Conservation (phyloP, 2,797 vertebrate genomes). For the Melanotaenia pygmaea region DNA sequence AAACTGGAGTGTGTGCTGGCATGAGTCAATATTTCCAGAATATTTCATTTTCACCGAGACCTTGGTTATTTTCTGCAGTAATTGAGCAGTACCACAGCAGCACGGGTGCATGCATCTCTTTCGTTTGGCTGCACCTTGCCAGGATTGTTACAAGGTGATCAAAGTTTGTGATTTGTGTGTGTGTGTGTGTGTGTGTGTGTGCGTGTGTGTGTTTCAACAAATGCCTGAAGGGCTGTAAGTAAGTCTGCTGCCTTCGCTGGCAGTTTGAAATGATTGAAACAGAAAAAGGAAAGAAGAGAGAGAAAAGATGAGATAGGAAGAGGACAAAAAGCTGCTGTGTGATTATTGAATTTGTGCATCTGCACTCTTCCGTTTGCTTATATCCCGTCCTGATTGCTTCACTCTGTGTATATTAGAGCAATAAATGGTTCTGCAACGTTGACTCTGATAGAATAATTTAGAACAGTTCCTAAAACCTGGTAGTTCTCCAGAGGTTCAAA, state of each 20-base stretch:
- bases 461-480: too few species aligned
- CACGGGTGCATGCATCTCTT: neutral
- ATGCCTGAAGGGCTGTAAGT: constrained; percentile 56
- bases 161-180: constrained; percentile 39
- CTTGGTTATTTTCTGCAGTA: constrained; percentile 46
- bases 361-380: constrained; percentile 14
- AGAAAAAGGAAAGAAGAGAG: neutral
- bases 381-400: constrained; percentile 36
- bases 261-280: constrained; percentile 66
- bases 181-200: constrained; percentile 18
- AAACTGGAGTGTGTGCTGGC: neutral
- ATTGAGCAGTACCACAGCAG: constrained; percentile 35
- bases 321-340: constrained; percentile 6
- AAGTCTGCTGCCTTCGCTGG: constrained; percentile 78
- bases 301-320: neutral
- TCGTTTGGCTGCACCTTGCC: constrained; percentile 47
- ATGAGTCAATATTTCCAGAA: constrained; percentile 35
- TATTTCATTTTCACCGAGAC: constrained; percentile 47
- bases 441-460: constrained; percentile 35
- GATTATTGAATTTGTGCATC: constrained; percentile 39
- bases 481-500: too few species aligned
- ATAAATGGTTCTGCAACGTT: constrained; percentile 28
- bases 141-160: constrained; percentile 61
- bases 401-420: constrained; percentile 20
- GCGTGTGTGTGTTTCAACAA: constrained; percentile 22